Evolutionary conservation across 2,113 vertebrate genomes (phyloP).

Genomic region (Polypterus bichir): DNA sequence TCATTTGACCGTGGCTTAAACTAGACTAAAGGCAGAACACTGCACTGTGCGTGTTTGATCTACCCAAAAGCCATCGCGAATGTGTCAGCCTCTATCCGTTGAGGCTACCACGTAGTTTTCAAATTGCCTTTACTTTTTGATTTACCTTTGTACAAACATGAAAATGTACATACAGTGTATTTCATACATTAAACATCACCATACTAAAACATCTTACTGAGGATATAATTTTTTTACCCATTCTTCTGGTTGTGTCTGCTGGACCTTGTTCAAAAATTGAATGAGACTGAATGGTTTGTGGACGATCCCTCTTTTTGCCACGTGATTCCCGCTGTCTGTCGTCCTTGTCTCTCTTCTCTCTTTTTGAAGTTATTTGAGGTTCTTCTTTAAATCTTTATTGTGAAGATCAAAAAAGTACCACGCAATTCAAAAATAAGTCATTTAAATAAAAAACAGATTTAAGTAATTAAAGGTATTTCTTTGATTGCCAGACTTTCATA

Average conservation of each 20-base stretch:
- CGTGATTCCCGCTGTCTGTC: slow-evolving; percentile 36
- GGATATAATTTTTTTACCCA: slow-evolving; percentile 23
- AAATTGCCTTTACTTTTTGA: no score
- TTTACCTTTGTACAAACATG: no score
- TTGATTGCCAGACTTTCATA: background rate
- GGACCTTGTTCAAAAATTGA: slow-evolving; percentile 59
- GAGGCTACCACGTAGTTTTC: no score
- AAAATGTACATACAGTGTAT: no score
- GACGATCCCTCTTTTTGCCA: slow-evolving; percentile 39
- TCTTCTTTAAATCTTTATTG: slow-evolving; percentile 34
- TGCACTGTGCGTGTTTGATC: no score
- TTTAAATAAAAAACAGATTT: background rate
- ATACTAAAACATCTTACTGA: no score
- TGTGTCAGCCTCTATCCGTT: no score
- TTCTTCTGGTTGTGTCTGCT: slow-evolving; percentile 38
- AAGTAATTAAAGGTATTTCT: background rate
- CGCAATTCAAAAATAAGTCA: background rate
- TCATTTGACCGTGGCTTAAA: no score
- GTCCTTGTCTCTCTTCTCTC: slow-evolving; percentile 36
- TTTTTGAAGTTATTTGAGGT: slow-evolving; percentile 24
- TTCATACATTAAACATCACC: no score
- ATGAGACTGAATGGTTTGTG: slow-evolving; percentile 52
- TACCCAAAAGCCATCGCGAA: no score
- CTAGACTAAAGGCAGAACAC: no score
- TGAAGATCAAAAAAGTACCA: background rate